A percentile compares a stretch with the other conserved stretches of the same genome.
phyloP scores from a whole-genome alignment of 1,140 invertebrate species.

The Pseudomyrmex sp. region DNA sequence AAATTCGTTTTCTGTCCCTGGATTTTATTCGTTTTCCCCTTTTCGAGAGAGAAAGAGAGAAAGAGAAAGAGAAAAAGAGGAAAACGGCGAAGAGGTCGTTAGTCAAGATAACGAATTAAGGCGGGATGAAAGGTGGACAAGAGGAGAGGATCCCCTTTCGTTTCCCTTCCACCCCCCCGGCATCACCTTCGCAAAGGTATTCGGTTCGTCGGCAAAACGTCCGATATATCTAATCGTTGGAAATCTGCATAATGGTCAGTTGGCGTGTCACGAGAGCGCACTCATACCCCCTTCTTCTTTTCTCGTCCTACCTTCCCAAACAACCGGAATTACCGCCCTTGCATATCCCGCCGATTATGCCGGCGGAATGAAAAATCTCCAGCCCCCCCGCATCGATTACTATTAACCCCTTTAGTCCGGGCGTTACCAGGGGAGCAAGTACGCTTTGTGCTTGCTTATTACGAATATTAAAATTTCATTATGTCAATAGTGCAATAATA shows the following conservation, averaged over 20 bases:
- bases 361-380: conserved; percentile 44
- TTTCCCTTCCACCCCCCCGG: neutral
- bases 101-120: conserved; percentile 73
- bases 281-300: conserved; percentile 4
- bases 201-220: conserved; percentile 67
- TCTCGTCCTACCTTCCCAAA: conserved; percentile 33
- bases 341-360: conserved; percentile 32
- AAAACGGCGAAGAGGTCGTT: conserved; percentile 58
- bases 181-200: conserved; percentile 51
- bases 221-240: conserved; percentile 75
- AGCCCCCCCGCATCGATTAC: conserved; percentile 16
- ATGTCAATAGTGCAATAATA: conserved; percentile 1
- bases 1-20: conserved; percentile 38
- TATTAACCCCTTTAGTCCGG: conserved; percentile 23
- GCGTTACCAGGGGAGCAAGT: neutral
- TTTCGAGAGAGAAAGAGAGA: neutral
- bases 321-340: conserved; percentile 27
- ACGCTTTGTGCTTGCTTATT: conserved; percentile 11
- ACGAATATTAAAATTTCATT: conserved; percentile 12
- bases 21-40: conserved; percentile 5
- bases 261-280: conserved; percentile 66
- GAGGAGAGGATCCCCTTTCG: conserved; percentile 34
- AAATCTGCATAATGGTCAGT: conserved; percentile 78
- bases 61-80: no score
- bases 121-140: conserved; percentile 55